A percentile compares a stretch with the other conserved stretches of the same genome.
phyloP scores from a whole-genome alignment of 1,140 invertebrate genomes.

The Psix sp. region DNA sequence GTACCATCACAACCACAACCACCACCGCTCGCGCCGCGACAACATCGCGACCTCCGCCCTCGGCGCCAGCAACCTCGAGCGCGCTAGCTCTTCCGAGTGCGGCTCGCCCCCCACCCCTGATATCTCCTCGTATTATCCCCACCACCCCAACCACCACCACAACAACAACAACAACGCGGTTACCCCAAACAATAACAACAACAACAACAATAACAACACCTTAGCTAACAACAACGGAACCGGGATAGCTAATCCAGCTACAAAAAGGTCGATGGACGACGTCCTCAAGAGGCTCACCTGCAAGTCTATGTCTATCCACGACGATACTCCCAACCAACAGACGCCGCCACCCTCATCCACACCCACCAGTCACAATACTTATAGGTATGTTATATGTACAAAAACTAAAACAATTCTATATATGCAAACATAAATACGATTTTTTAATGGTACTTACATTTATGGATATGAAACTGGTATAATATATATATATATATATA shows the following conservation, averaged over 20 bases:
- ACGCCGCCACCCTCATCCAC: slow-evolving; percentile 82
- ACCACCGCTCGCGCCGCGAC: slow-evolving; percentile 57
- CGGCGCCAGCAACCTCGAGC: slow-evolving; percentile 65
- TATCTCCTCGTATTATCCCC: slow-evolving; percentile 66
- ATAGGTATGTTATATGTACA: slow-evolving; percentile 68
- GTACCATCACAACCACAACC: slow-evolving; percentile 56
- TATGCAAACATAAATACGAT: no score
- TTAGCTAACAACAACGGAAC: slow-evolving; percentile 67
- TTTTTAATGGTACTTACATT: no score
- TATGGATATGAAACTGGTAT: no score
- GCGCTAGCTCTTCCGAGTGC: slow-evolving; percentile 83
- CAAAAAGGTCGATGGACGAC: slow-evolving; percentile 89
- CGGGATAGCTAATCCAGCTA: slow-evolving; percentile 60
- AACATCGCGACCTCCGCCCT: slow-evolving; percentile 45
- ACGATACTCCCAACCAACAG: slow-evolving; percentile 72
- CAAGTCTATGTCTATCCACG: slow-evolving; percentile 80
- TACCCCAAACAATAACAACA: slow-evolving; percentile 32
- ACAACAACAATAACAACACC: slow-evolving; percentile 73
- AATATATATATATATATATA: no score
- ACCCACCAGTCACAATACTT: slow-evolving; percentile 74
- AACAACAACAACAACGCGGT: slow-evolving; percentile 73
- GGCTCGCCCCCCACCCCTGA: slow-evolving; percentile 80
- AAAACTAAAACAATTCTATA: no score
- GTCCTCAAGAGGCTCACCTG: slow-evolving; percentile 89
- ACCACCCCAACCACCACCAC: slow-evolving; percentile 70